A percentile compares a stretch with the other conserved stretches of the same genome.
Conservation (phyloP, 1,140 invertebrate genomes). For the Helicoverpa zea region DNA sequence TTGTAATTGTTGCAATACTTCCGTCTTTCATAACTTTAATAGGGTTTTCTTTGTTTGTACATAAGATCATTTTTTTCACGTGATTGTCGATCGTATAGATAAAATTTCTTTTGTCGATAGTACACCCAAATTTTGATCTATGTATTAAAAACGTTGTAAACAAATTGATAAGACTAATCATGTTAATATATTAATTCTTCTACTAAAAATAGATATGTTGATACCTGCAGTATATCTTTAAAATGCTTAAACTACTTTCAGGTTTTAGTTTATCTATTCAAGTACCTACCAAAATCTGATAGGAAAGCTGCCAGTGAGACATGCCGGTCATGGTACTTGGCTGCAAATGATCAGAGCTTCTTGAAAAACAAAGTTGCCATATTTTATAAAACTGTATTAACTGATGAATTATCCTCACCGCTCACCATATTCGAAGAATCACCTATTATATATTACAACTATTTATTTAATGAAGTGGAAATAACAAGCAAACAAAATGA, state of each 20-base stretch:
- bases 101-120: neutral
- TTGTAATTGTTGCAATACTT: slow-evolving; percentile 29
- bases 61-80: slow-evolving; percentile 76
- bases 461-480: slow-evolving; percentile 88
- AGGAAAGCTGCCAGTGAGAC: slow-evolving; percentile 87
- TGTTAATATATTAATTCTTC: too few relatives aligned
- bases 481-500: slow-evolving; percentile 81
- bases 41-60: slow-evolving; percentile 71
- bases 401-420: slow-evolving; percentile 83
- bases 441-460: slow-evolving; percentile 85
- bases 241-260: slow-evolving; percentile 70
- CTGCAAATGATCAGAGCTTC: slow-evolving; percentile 87
- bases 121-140: neutral
- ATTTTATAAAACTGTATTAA: slow-evolving; percentile 85
- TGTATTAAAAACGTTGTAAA: too few relatives aligned
- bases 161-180: too few relatives aligned
- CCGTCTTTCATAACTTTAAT: slow-evolving; percentile 43
- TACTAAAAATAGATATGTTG: neutral
- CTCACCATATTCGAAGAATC: slow-evolving; percentile 84
- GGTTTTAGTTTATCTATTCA: slow-evolving; percentile 89
- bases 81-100: slow-evolving; percentile 62
- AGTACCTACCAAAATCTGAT: slow-evolving; percentile 88
- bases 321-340: slow-evolving; percentile 88
- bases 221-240: neutral
- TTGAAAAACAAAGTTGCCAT: slow-evolving; percentile 86